Evolutionary conservation across 2,888 invertebrate genomes (phyloP).

Genomic region (Pyrrhosoma nymphula): DNA sequence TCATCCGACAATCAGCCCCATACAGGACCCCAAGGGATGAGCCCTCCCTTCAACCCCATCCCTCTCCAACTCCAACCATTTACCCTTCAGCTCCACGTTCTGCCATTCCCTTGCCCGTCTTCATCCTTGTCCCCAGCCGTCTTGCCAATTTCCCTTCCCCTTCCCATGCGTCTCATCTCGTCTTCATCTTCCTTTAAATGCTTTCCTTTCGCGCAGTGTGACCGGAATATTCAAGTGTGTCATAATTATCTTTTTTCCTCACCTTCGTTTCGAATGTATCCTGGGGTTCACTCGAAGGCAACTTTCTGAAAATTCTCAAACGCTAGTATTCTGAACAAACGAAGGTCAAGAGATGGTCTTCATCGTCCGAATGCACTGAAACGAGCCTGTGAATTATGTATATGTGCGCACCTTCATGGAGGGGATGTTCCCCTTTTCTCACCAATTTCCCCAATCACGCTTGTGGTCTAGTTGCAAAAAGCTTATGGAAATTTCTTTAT

Average conservation of each 20-base stretch:
- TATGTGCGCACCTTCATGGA: no score
- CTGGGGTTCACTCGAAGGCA: neutral
- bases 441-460: no score
- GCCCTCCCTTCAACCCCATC: neutral
- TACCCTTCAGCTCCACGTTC: neutral
- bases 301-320: neutral
- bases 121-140: neutral
- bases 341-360: no score
- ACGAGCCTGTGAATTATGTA: no score
- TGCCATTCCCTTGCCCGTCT: neutral
- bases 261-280: neutral
- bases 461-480: no score
- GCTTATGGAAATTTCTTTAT: no score
- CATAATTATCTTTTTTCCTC: neutral
- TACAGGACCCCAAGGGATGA: neutral
- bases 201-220: neutral
- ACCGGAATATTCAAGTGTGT: neutral
- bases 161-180: neutral
- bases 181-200: neutral
- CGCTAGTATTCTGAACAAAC: no score
- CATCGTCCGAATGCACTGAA: no score
- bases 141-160: neutral
- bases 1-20: slow-evolving; percentile 9
- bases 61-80: neutral
- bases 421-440: no score